Conservation (phyloP, 2,113 vertebrate species). For the Thamnaconus septentrionalis region DNA sequence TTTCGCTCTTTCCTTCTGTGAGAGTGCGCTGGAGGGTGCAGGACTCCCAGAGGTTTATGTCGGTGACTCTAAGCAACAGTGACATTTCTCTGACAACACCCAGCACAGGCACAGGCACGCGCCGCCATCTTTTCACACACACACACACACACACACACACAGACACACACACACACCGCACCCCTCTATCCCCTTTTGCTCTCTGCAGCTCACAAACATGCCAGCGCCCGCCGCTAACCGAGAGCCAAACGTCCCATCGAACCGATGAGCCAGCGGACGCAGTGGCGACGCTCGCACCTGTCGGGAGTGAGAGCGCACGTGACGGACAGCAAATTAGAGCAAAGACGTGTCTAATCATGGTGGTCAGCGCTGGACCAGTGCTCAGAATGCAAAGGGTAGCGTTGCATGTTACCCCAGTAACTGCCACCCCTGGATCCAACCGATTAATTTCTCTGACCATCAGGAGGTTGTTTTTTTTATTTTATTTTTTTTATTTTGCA, state of each 20-base stretch:
- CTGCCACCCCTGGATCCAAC: constrained; percentile 12
- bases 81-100: constrained; percentile 77
- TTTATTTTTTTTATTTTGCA: constrained; percentile 54
- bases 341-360: constrained; percentile 25
- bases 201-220: constrained; percentile 56
- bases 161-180: constrained; percentile 32
- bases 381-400: constrained; percentile 15
- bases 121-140: constrained; percentile 8
- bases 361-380: constrained; percentile 23
- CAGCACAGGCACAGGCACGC: constrained; percentile 28
- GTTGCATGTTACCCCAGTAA: constrained; percentile 36
- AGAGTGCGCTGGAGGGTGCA: constrained; percentile 65
- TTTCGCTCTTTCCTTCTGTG: constrained; percentile 53
- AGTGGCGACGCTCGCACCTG: constrained; percentile 7
- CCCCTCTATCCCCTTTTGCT: constrained; percentile 28
- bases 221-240: constrained; percentile 27
- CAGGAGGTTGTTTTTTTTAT: constrained; percentile 24
- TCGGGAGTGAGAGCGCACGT: constrained; percentile 14
- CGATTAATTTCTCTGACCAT: neutral
- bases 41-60: constrained; percentile 68
- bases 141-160: constrained; percentile 13
- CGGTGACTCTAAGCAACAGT: constrained; percentile 73
- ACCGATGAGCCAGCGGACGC: constrained; percentile 25
- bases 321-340: constrained; percentile 46
- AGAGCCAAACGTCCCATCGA: constrained; percentile 30